Evolutionary conservation across 2,113 vertebrate genomes (phyloP).

Genomic region (Crotophaga sulcirostris): DNA sequence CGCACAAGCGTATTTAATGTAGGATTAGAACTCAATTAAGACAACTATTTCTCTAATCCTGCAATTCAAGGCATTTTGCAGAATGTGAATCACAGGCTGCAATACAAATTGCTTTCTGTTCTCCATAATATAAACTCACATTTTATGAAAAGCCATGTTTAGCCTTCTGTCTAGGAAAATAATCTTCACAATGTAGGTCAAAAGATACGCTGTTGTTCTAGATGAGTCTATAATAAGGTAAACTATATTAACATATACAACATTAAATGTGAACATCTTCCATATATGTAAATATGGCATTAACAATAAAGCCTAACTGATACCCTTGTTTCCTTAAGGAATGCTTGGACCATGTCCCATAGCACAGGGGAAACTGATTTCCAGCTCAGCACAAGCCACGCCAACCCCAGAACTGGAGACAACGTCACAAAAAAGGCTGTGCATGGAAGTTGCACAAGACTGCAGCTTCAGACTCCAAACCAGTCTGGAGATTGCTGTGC

Average conservation of each 20-base stretch:
- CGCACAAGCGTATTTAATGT: neutral
- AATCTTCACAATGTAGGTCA: neutral
- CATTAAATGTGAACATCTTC: neutral
- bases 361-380: neutral
- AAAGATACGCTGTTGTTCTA: neutral
- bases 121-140: neutral
- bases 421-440: fast-evolving
- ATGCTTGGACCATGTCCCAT: neutral
- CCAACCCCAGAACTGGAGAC: neutral
- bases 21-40: constrained; percentile 50
- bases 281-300: neutral
- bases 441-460: fast-evolving
- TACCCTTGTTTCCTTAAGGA: neutral
- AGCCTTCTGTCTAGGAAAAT: neutral
- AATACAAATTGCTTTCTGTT: neutral
- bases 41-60: constrained; percentile 32
- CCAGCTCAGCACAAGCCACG: neutral
- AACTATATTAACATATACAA: neutral
- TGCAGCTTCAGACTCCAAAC: neutral
- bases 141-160: neutral
- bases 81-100: neutral
- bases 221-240: neutral
- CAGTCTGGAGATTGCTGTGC: neutral
- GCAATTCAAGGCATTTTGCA: constrained; percentile 37
- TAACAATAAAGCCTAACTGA: neutral